Evolutionary conservation across 2,113 vertebrate species (phyloP), one percentile per base, ranked within the genome.

Genomic region (Calonectris borealis): DNA sequence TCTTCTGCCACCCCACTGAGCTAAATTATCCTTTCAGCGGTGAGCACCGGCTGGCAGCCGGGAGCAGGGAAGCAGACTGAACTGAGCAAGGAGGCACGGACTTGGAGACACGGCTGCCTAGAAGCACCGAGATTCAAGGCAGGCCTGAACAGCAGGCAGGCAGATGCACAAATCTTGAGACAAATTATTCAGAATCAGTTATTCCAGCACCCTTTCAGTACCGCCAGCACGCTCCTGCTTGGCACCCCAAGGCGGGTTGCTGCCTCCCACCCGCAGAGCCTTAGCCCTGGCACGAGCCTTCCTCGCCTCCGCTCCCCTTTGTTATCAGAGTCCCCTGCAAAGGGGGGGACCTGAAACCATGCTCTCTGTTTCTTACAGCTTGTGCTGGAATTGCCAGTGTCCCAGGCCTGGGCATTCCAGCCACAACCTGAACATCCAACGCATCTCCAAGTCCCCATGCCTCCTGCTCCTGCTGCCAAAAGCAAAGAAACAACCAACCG

Each of bases 391-490:
- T 10, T 55, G 32, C n/a, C 11, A 4, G 24, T 49, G 49, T 57
- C 51, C 16, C 51, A 20, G n/a, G 8, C 20, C n/a, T 16, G 40
- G n/a, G 24, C 24, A 14, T 18, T 12, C 17, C 78, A 52, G 44
- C 21, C 21, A 18, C 52, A 51, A 12, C 32, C 21, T 32, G 36
- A 75, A 14, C 31, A 44, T 5, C 26, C 20, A 18, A 13, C 5
- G 6, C 3, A 3, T 34, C 66, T 21, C 52, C 44, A 13, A 3
- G 8, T 21, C n/a, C 21, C 17, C 2, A 1, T 13, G 24, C 11
- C 42, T 14, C 27, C 51, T 3, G 19, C 25, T 70, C 7, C 64
- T 70, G 31, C 18, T 58, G 26, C 44, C 62, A 57, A 24, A 12
- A 40, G 13, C 46, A 32, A 13, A 16, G 34, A 11, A 69, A 31